Evolutionary conservation across 2,888 invertebrate genomes (phyloP), one percentile per base, ranked within the genome.

Genomic region (Lasius fuliginosus): DNA sequence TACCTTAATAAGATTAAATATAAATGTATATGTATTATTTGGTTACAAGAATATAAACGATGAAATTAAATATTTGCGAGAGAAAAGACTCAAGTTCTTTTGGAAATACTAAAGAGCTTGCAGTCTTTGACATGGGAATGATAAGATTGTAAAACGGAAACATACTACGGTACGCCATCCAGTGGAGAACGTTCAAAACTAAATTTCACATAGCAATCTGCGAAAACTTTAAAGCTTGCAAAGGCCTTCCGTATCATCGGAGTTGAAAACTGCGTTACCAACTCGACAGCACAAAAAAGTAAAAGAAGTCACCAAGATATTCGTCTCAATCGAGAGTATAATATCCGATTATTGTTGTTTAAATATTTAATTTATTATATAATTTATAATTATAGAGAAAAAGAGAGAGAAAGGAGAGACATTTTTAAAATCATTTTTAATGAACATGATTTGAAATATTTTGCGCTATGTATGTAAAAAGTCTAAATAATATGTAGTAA

Each of bases 221-320:
- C 6, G 9, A 33, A 18, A 33, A 53, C 27, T 53, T 65, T 76
- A 60, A 46, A 81, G 46, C 46, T 71, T 46, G 12, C 79, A 18
- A 68, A 27, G 4, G 3, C 2, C 68, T 69, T 77, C 68, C n/a
- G 12, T 68, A 79, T 79, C 79, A 12, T 71, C 79, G 23, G 69
- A 79, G 71, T 60, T 56, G 8, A 27, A 71, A 71, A 71, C 71
- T 81, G 8, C 40, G 27, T 81, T 71, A 71, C 33, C 79, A 60
- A n/a, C 60, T 71, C 15, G 23, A 58, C 33, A 3, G 11, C 3
- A 23, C 23, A 27, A 46, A 67, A 23, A 33, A 11, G 3, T 23
- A 33, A 69, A 27, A 58, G 3, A 69, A 60, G 27, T 40, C 1
- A 11, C 12, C 3, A 30, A 68, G 3, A 71, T 18, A 15, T 30